phyloP scores from a whole-genome alignment of 2,797 vertebrate species.

The Sparidentex hasta region DNA sequence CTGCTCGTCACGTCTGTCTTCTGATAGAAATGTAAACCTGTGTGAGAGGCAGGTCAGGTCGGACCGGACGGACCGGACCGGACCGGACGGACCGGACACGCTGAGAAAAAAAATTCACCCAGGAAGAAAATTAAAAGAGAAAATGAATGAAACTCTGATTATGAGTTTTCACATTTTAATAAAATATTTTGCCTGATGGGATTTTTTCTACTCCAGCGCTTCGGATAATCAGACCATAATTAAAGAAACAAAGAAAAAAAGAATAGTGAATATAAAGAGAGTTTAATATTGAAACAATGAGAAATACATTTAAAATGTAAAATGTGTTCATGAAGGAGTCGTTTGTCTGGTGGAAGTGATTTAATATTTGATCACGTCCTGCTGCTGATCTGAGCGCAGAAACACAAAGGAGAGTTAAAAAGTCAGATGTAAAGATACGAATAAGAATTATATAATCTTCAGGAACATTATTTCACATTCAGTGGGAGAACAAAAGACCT shows the following conservation, averaged over 20 bases:
- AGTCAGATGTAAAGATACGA: background rate
- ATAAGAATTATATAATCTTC: background rate
- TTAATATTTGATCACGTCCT: background rate
- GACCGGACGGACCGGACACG: too few relatives aligned
- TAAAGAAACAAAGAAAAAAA: background rate
- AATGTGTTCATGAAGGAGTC: too few relatives aligned
- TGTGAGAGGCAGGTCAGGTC: constrained; percentile 1
- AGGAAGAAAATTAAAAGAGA: background rate
- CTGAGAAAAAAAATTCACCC: fast-evolving
- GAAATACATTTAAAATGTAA: background rate
- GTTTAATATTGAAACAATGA: background rate
- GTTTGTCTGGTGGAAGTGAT: background rate
- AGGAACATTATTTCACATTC: background rate
- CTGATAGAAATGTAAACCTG: constrained; percentile 50
- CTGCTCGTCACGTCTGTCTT: constrained; percentile 40
- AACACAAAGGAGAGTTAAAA: background rate
- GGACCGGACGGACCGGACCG: too few relatives aligned
- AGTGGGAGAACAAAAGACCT: background rate
- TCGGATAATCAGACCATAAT: background rate
- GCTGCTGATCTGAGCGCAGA: background rate
- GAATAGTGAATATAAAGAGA: background rate
- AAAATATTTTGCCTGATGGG: background rate
- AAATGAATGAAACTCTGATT: background rate
- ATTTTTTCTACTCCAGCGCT: background rate
- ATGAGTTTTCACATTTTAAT: background rate